Evolutionary conservation across 1,140 invertebrate species (phyloP).

Genomic region (Euwallacea similis): DNA sequence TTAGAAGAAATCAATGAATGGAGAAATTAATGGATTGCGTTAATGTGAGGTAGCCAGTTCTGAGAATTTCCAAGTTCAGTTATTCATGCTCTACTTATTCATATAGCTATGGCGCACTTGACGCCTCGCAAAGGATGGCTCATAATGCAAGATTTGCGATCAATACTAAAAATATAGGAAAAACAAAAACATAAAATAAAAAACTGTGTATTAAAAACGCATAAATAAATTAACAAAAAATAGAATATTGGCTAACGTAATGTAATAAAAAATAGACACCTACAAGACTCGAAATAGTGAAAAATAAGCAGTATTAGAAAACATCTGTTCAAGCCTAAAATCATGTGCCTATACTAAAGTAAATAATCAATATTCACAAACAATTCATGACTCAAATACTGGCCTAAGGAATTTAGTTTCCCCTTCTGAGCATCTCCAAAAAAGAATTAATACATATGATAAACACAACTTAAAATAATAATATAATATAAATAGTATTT

Average conservation of each 20-base stretch:
- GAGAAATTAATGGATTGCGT: no score
- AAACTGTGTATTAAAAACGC: constrained; percentile 38
- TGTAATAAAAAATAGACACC: constrained; percentile 12
- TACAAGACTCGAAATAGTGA: neutral
- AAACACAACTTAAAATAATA: no score
- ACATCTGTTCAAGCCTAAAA: constrained; percentile 8
- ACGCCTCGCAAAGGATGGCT: no score
- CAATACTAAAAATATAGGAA: constrained; percentile 10
- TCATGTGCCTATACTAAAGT: neutral
- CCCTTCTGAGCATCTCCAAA: no score
- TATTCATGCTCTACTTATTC: no score
- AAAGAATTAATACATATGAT: no score
- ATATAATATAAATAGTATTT: no score
- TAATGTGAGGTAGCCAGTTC: no score
- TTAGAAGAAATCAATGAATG: no score
- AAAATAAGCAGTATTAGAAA: neutral
- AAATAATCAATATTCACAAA: constrained; percentile 9
- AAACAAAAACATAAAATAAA: constrained; percentile 35
- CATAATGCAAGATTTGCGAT: no score
- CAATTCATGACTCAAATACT: constrained; percentile 11
- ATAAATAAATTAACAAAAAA: constrained; percentile 50
- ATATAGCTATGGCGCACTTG: no score
- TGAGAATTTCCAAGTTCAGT: no score
- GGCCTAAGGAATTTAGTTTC: neutral
- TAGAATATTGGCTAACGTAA: constrained; percentile 33